Evolutionary conservation across 2,888 invertebrate species (phyloP).

Genomic region (Eilema caniola): DNA sequence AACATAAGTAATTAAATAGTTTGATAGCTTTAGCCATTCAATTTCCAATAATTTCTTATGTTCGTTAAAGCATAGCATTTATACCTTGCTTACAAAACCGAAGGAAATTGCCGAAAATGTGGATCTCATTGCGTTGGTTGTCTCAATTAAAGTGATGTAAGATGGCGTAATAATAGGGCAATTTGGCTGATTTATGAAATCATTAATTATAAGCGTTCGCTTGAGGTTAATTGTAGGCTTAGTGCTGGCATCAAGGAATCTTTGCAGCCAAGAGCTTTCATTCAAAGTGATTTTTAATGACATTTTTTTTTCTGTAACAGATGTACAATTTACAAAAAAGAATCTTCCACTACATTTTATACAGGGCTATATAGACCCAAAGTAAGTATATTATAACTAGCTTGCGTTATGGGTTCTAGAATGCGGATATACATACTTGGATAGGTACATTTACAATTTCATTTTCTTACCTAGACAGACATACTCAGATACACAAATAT

Average conservation of each 20-base stretch:
- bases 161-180: slow-evolving; percentile 81
- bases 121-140: slow-evolving; percentile 60
- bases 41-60: background rate
- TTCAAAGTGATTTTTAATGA: slow-evolving; percentile 39
- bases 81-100: slow-evolving; percentile 42
- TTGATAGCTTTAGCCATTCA: slow-evolving; percentile 15
- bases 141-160: slow-evolving; percentile 83
- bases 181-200: slow-evolving; percentile 81
- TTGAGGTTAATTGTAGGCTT: slow-evolving; percentile 77
- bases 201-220: slow-evolving; percentile 73
- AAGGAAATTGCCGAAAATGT: slow-evolving; percentile 67
- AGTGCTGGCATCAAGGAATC: slow-evolving; percentile 59
- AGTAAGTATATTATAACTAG: too few species aligned
- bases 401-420: too few species aligned
- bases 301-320: slow-evolving; percentile 18
- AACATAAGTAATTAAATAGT: slow-evolving; percentile 38
- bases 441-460: too few species aligned
- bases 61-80: slow-evolving; percentile 11
- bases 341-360: too few species aligned
- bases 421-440: too few species aligned
- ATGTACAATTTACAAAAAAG: too few species aligned
- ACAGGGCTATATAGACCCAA: too few species aligned
- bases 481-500: too few species aligned
- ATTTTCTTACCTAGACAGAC: too few species aligned
- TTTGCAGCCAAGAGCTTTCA: slow-evolving; percentile 35